phyloP scores from a whole-genome alignment of 2,888 invertebrate species.

The Nezara viridula region DNA sequence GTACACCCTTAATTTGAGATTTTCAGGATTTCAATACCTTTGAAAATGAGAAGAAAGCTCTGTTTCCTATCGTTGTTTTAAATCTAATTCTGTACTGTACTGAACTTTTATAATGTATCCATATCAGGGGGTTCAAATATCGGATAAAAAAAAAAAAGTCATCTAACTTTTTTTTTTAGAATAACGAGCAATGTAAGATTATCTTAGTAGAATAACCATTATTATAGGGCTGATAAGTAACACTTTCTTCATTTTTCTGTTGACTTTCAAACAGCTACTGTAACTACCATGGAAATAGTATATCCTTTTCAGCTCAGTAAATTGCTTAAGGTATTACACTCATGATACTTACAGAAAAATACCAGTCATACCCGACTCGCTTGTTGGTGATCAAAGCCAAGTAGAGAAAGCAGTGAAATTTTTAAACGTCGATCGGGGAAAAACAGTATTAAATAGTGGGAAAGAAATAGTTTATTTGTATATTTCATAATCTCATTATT shows the following conservation, averaged over 20 bases:
- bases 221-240: background rate
- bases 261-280: background rate
- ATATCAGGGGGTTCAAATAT: no score
- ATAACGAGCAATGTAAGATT: no score
- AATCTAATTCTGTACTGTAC: no score
- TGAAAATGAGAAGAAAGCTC: no score
- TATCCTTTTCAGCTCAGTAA: background rate
- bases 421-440: background rate
- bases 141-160: background rate
- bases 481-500: no score
- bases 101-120: no score
- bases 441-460: background rate
- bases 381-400: background rate
- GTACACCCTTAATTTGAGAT: no score
- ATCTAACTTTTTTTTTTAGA: no score
- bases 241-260: background rate
- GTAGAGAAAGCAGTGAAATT: background rate
- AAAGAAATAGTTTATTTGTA: no score
- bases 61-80: no score
- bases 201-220: no score
- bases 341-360: background rate
- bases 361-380: background rate
- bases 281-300: background rate
- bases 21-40: no score
- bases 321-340: background rate